Percentiles rank a stretch among this genome's conserved stretches.
These are phyloP conservation scores for Drosophila borborema DNA, from an alignment of 2,888 invertebrate genomes.

Conservation along the genomic window DNA sequence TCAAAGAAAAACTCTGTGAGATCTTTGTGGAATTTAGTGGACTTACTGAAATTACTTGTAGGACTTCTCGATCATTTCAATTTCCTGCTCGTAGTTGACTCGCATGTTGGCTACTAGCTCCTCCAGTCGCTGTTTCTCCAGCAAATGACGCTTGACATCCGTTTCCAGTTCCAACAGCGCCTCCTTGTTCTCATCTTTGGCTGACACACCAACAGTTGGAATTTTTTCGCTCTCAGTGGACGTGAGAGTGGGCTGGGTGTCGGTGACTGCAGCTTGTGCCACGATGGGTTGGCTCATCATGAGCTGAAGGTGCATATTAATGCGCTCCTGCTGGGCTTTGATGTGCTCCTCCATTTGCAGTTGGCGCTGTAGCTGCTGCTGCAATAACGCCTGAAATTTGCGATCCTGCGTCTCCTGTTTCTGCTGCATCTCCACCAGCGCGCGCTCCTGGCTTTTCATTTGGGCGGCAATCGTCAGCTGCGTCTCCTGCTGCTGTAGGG, in stretches of 20 bases:
- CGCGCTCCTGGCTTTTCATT: slow-evolving; percentile 83
- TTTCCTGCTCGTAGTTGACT: slow-evolving; percentile 84
- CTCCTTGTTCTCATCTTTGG: slow-evolving; percentile 31
- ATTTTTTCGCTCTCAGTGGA: neutral
- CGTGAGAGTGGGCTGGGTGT: neutral
- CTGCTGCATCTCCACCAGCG: slow-evolving; percentile 83
- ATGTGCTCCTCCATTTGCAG: slow-evolving; percentile 83
- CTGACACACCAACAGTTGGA: neutral
- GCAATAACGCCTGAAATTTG: slow-evolving; percentile 82
- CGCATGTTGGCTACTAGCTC: slow-evolving; percentile 84
- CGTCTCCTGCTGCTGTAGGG: slow-evolving; percentile 83
- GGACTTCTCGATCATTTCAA: slow-evolving; percentile 84
- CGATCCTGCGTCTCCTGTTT: slow-evolving; percentile 83
- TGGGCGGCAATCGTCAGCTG: slow-evolving; percentile 83
- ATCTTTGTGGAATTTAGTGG: neutral
- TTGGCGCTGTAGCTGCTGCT: slow-evolving; percentile 84
- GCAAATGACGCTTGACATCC: slow-evolving; percentile 81
- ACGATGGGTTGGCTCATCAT: slow-evolving; percentile 82
- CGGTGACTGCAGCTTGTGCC: slow-evolving; percentile 12
- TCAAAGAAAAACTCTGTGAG: neutral
- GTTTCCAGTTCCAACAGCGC: slow-evolving; percentile 76
- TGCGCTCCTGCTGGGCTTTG: slow-evolving; percentile 84
- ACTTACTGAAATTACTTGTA: slow-evolving; percentile 77
- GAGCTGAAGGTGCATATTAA: slow-evolving; percentile 83
- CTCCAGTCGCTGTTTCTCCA: slow-evolving; percentile 84